A percentile compares a stretch with the other conserved stretches of the same genome.
Evolutionary conservation across 2,113 vertebrate species (phyloP).

Genomic region (Thamnophis sirtalis): DNA sequence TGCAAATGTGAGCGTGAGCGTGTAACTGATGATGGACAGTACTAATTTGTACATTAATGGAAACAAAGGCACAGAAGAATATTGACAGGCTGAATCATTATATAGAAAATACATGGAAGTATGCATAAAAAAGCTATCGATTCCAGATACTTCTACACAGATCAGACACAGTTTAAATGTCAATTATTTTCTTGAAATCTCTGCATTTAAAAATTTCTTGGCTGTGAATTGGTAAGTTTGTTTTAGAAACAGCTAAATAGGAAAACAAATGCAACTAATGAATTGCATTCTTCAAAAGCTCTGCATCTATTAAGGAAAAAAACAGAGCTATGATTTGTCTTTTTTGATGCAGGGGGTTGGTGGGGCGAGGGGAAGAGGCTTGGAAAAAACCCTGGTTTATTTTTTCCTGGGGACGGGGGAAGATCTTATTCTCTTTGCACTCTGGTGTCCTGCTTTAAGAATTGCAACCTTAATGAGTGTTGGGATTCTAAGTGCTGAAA

Average conservation of each 20-base stretch:
- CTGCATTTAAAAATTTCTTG: conserved; percentile 71
- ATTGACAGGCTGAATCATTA: conserved; percentile 44
- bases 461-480: not conserved
- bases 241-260: conserved; percentile 47
- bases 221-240: conserved; percentile 59
- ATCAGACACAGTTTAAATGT: conserved; percentile 58
- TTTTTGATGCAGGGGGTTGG: not conserved
- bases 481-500: not conserved
- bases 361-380: fast-evolving
- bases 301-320: conserved; percentile 10
- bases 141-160: conserved; percentile 57
- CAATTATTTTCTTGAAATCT: conserved; percentile 63
- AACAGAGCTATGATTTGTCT: not conserved
- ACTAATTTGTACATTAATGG: conserved; percentile 34
- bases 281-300: conserved; percentile 21
- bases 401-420: not conserved
- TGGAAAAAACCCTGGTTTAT: conserved; percentile 1
- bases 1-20: too few relatives aligned
- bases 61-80: conserved; percentile 31
- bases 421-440: not conserved
- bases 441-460: not conserved
- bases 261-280: conserved; percentile 18
- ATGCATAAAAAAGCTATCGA: conserved; percentile 60
- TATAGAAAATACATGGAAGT: conserved; percentile 50
- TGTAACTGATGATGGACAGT: not conserved